These are phyloP conservation scores for Cassiopea andromeda DNA, from an alignment of 30 jellyfish, hydroid and myxozoan species.

Conservation along the genomic window DNA sequence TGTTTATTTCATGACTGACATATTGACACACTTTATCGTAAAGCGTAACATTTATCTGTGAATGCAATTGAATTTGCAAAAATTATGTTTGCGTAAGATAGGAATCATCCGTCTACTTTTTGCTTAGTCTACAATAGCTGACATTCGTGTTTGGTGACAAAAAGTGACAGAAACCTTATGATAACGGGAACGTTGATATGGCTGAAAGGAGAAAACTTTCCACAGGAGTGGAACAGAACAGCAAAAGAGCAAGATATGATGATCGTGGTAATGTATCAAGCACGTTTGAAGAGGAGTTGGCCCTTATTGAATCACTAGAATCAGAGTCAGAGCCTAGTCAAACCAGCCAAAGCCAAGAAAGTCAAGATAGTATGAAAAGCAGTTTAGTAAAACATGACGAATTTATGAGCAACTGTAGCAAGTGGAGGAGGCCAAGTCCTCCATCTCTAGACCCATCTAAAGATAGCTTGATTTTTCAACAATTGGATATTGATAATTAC, in stretches of 20 bases:
- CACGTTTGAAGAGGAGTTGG: slow-evolving; percentile 94
- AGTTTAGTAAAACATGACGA: not conserved
- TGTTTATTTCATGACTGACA: not conserved
- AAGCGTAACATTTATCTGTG: no score
- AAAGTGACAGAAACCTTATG: no score
- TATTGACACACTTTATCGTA: no score
- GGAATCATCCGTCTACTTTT: no score
- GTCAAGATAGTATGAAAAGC: slow-evolving; percentile 35
- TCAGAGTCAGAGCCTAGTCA: slow-evolving; percentile 56
- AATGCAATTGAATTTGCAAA: no score
- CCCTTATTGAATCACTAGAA: slow-evolving; percentile 65
- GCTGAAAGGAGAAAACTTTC: slow-evolving; percentile 21
- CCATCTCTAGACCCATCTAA: slow-evolving; percentile 65
- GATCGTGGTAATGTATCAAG: slow-evolving; percentile 72
- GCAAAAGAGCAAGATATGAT: slow-evolving; percentile 41
- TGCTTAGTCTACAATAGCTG: no score
- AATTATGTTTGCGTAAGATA: no score
- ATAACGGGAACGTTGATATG: not conserved
- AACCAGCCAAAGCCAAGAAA: slow-evolving; percentile 49
- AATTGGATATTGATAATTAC: slow-evolving; percentile 83
- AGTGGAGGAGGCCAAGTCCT: slow-evolving; percentile 79
- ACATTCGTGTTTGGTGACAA: no score
- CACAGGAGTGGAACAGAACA: slow-evolving; percentile 13
- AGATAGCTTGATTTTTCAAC: slow-evolving; percentile 84
- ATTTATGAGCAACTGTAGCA: slow-evolving; percentile 2